Evolutionary conservation across 2,113 vertebrate genomes (phyloP), one percentile per base, ranked within the genome.

Genomic region (Gadus macrocephalus): DNA sequence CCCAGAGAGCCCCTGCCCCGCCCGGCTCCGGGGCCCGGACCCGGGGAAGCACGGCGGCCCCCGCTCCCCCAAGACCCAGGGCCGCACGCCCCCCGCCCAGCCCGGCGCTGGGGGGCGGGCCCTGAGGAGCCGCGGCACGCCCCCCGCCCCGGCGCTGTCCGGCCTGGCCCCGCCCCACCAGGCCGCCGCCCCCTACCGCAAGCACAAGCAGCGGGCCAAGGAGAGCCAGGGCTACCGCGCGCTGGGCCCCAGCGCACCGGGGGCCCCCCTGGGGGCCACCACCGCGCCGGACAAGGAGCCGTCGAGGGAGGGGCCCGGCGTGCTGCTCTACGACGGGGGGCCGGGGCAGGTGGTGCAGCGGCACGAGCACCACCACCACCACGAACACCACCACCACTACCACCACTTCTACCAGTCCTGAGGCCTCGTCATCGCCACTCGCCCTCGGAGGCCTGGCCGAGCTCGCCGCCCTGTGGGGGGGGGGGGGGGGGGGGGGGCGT

Each of bases 391-490:
- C 86, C 97, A 99, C 92, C 97, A 99, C 82, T 98, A 99, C 85
- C 97, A 99, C 85, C 96, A 99, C 89, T 97, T 98, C 83, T 98
- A 98, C 89, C 95, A 99, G 92, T 94, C 96, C 79, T 99, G 94
- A 93, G 80, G 49, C 93, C 87, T 0, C 56, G 86, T 89, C 71
- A 89, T 89, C 76, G 92, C 88, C 90, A 42, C 66, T 55, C 61
- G 66, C 67, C 73, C 66, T 16, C 75, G 55, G 67, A 69, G 56
- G 69, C 31, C 19, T 69, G 31, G 66, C 62, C 42, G 15, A 28
- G 67, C 68, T 62, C 66, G 2, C 55, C 3, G 1, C 53, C 53
- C 53, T 55, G 28, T 20, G 20, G 20, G 20, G 20, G 20, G 20
- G 20, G 20, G 20, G 20, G 20, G 20, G 20, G 20, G 20, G 20